A percentile compares a stretch with the other conserved stretches of the same genome.
Evolutionary conservation across 2,113 vertebrate species (phyloP).

Genomic region (Oreochromis niloticus): DNA sequence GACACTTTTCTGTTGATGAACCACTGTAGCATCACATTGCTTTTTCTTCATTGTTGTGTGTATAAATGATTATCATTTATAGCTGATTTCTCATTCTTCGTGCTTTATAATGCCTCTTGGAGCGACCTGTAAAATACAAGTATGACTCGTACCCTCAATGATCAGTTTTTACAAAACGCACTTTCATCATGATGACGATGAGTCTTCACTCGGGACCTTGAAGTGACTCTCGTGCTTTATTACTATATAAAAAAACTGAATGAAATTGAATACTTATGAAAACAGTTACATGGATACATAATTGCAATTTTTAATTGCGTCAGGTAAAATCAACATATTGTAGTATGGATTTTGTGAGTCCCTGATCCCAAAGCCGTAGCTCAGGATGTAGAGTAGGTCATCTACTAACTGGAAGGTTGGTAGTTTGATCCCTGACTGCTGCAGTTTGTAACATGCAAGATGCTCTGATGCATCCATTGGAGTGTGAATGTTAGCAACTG

Average conservation of each 20-base stretch:
- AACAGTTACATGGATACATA: background rate
- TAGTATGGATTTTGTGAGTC: background rate
- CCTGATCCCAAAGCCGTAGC: rapidly evolving
- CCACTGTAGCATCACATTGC: background rate
- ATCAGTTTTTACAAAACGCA: background rate
- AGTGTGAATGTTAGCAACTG: background rate
- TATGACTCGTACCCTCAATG: background rate
- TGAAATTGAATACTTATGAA: background rate
- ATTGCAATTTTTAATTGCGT: background rate
- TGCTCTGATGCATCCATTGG: background rate
- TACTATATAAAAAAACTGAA: background rate
- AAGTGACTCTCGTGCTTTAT: background rate
- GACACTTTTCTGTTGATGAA: slow-evolving; percentile 6
- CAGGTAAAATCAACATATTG: background rate
- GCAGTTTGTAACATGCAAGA: background rate
- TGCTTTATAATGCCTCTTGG: background rate
- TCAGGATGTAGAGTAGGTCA: background rate
- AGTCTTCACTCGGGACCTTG: rapidly evolving
- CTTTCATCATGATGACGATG: rapidly evolving
- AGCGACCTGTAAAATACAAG: background rate
- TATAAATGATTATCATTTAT: background rate
- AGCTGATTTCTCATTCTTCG: background rate
- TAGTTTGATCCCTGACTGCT: background rate
- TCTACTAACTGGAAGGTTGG: background rate
- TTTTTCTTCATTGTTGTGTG: slow-evolving; percentile 2